phyloP scores from a whole-genome alignment of 2,888 invertebrate genomes.

The Coecobrya sp. region DNA sequence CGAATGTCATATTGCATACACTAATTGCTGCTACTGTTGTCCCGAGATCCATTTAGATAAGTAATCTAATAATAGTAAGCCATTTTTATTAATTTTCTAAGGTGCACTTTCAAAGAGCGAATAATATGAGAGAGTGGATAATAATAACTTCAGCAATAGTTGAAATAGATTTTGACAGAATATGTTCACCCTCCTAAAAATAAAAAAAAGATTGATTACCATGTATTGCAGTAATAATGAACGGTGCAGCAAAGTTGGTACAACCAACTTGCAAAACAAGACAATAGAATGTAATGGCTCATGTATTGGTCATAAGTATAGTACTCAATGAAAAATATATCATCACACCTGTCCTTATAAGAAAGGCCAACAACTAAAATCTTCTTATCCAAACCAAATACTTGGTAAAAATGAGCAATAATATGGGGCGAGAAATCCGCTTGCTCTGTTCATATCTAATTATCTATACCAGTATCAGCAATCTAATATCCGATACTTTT shows the following conservation, averaged over 20 bases:
- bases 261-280: background rate
- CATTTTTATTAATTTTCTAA: background rate
- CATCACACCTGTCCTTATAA: conserved; percentile 36
- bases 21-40: background rate
- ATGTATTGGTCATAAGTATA: background rate
- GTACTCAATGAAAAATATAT: background rate
- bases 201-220: background rate
- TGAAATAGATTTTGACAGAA: conserved; percentile 14
- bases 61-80: background rate
- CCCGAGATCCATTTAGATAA: background rate
- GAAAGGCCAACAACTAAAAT: conserved; percentile 61
- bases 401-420: background rate
- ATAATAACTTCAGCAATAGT: background rate
- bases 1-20: conserved; percentile 6
- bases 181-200: background rate
- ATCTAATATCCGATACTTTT: background rate
- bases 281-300: background rate
- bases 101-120: background rate
- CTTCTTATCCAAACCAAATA: background rate
- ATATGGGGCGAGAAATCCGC: background rate
- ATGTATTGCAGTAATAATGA: background rate
- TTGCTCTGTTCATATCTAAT: background rate
- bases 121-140: background rate
- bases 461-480: background rate
- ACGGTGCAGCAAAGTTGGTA: background rate